Base-by-base conservation (phyloP, 1,140 invertebrate species). In the Potamilus streckersoni region DNA sequence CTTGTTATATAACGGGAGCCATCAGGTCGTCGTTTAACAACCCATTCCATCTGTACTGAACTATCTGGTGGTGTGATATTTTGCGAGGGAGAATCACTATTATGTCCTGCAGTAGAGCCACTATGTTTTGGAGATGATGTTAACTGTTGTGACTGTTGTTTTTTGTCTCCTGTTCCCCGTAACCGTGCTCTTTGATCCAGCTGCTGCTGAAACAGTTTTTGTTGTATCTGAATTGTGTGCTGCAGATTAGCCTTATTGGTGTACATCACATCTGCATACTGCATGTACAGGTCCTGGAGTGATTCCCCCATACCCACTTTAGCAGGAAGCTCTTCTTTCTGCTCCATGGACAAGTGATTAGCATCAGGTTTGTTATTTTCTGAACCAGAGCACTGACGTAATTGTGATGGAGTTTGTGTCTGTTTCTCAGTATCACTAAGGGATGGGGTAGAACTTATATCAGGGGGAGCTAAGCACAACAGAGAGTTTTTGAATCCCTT, bases 1-100 rank as follows among this genome's bases (percentile, higher is more conserved):
- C 94, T 90, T 0, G 94, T 94, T 79, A 96, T 95, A 85, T 96
- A 96, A 61, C 95, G 91, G 0, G 93, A 93, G 8, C 95, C 95
- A 85, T 96, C 95, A 3, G 94, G 92, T 68, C 94, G 90, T 55
- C 93, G 91, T 82, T 95, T 96, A 1, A 96, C 94, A 85, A 95
- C 94, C 94, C 94, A 95, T 76, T 94, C 94, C 93, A 94, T 94
- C 73, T 87, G 82, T 62, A 82, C 80, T 3, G 78, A 76, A 74
- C 82, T 84, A 58, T 85, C 84, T 31, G 84, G 83, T 27, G 82
- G 82, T 16, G 82, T 80, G 49, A 81, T 74, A 27, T 74, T 76
- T n/a, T 68, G 57, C 31, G 69, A 64, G 66, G 76, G 66, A 20
- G 70, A 69, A 57, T 74, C 72, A 59, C 73, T 71, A 70, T 78